phyloP scores from a whole-genome alignment of 2,797 vertebrate species.

The Sebastes matsubarae region DNA sequence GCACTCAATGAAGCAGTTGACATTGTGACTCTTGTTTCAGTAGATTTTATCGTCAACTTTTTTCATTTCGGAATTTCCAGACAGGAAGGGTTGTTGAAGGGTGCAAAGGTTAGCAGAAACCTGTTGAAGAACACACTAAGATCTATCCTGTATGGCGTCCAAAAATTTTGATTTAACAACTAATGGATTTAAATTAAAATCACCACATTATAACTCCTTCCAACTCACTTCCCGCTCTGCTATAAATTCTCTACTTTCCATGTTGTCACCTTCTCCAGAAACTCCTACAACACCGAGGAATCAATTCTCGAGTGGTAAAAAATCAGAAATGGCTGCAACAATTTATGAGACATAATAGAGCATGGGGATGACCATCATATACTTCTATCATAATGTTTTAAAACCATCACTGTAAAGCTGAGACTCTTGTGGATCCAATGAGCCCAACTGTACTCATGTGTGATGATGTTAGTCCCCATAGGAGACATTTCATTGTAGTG shows the following conservation, averaged over 20 bases:
- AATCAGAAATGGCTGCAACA: too few relatives aligned
- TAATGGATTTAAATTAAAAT: not conserved
- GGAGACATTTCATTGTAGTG: too few relatives aligned
- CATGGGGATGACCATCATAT: too few relatives aligned
- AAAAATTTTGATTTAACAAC: too few relatives aligned
- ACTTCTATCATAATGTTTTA: too few relatives aligned
- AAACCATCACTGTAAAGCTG: too few relatives aligned
- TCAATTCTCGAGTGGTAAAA: too few relatives aligned
- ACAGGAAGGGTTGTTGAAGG: too few relatives aligned
- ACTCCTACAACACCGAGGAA: not conserved
- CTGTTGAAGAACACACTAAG: not conserved
- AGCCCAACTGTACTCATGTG: too few relatives aligned
- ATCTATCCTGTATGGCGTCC: not conserved
- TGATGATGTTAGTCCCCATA: too few relatives aligned
- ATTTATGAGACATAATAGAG: too few relatives aligned
- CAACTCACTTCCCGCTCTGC: not conserved
- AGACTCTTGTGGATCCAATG: too few relatives aligned
- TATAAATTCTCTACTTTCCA: not conserved
- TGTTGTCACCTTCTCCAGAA: not conserved
- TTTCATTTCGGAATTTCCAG: not conserved
- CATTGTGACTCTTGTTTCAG: not conserved
- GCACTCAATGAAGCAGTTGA: accelerated
- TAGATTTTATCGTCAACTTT: not conserved
- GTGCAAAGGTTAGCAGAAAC: not conserved
- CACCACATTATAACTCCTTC: not conserved